These are phyloP conservation scores for Halictus ligatus DNA, from an alignment of 2,888 invertebrate genomes.

Conservation along the genomic window DNA sequence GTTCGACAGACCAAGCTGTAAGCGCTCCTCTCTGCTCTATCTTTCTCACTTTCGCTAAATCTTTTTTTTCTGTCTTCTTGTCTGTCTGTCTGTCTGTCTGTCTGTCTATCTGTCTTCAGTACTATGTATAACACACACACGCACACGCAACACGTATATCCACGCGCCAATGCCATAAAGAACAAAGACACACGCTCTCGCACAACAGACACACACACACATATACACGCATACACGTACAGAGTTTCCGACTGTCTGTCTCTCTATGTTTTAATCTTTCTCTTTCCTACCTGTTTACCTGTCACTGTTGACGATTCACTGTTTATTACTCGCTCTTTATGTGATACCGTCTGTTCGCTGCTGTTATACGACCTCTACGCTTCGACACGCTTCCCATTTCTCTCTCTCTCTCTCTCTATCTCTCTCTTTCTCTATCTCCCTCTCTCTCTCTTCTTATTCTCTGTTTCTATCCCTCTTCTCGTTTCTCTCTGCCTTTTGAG, in stretches of 20 bases:
- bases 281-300: constrained; percentile 71
- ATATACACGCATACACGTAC: constrained; percentile 9
- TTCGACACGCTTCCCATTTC: constrained; percentile 27
- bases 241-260: neutral
- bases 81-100: constrained; percentile 53
- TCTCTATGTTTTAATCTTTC: neutral
- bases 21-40: constrained; percentile 89
- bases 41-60: constrained; percentile 74
- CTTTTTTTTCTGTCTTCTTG: constrained; percentile 45
- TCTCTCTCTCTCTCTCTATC: constrained; percentile 71
- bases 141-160: neutral
- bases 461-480: neutral
- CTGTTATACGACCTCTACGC: constrained; percentile 70
- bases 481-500: neutral
- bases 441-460: neutral
- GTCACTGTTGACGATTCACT: constrained; percentile 4
- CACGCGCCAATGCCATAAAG: neutral
- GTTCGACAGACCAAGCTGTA: constrained; percentile 99
- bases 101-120: constrained; percentile 58
- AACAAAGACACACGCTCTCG: neutral
- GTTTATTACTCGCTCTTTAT: constrained; percentile 46
- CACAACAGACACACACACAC: constrained; percentile 20
- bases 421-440: neutral
- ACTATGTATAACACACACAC: constrained; percentile 30
- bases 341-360: constrained; percentile 76